A percentile compares a stretch with the other conserved stretches of the same genome.
These are phyloP conservation scores for Macrochelys suwanniensis DNA, from an alignment of 2,797 vertebrate species.

Conservation along the genomic window DNA sequence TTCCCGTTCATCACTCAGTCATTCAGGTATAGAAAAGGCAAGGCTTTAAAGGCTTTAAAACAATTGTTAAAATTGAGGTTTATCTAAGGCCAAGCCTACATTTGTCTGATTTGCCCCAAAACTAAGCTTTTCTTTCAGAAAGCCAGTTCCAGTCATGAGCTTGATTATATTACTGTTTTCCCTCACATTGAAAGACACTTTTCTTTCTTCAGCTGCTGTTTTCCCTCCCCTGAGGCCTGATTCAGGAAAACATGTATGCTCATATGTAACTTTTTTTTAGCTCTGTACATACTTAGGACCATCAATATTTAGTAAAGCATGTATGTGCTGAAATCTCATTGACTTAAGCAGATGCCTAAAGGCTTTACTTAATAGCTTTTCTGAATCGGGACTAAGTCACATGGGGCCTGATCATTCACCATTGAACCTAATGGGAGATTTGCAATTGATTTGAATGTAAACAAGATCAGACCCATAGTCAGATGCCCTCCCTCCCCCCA, in stretches of 20 bases:
- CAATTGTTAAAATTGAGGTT: not conserved
- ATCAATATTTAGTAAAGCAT: not conserved
- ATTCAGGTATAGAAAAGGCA: not conserved
- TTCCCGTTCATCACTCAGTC: not conserved
- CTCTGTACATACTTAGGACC: not conserved
- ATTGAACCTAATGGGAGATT: not conserved
- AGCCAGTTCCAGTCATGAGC: not conserved
- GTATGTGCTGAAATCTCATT: not conserved
- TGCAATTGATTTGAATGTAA: not conserved
- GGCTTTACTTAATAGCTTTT: not conserved
- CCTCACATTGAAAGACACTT: not conserved
- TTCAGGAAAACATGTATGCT: not conserved
- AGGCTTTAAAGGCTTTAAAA: constrained; percentile 4
- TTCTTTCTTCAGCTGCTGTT: not conserved
- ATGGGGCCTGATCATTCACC: not conserved
- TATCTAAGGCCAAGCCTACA: not conserved
- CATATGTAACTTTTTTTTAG: not conserved
- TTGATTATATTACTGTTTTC: not conserved
- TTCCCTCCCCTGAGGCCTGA: not conserved
- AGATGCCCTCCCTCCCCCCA: not conserved
- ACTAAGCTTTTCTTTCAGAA: not conserved
- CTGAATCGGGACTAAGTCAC: not conserved
- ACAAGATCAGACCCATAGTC: not conserved
- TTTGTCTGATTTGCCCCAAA: constrained; percentile 11
- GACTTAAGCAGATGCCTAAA: not conserved